Evolutionary conservation across 2,797 vertebrate genomes (phyloP).

Genomic region (Scyliorhinus canicula): DNA sequence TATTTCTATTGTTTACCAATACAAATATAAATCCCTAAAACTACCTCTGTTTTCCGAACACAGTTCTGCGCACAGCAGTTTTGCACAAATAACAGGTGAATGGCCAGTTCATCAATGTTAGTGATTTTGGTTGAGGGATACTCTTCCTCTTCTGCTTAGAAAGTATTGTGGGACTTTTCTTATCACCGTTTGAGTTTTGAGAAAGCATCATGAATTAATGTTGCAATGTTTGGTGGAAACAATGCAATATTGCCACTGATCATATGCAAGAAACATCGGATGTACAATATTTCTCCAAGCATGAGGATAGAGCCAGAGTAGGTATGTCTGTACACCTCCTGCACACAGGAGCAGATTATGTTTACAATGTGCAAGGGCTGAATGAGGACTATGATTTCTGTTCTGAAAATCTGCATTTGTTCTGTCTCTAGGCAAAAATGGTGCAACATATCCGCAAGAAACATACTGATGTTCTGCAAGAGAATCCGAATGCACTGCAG

Average conservation of each 20-base stretch:
- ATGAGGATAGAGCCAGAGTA: too few relatives aligned
- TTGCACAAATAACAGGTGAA: too few relatives aligned
- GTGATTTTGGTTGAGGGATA: neutral
- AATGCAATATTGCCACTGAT: neutral
- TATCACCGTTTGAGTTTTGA: too few relatives aligned
- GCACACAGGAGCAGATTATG: neutral
- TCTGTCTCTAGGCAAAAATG: slow-evolving; percentile 81
- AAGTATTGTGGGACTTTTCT: neutral
- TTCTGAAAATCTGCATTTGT: slow-evolving; percentile 12
- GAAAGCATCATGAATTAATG: neutral
- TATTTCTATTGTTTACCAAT: too few relatives aligned
- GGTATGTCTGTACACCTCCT: neutral
- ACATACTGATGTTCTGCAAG: slow-evolving; percentile 70
- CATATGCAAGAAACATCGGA: neutral
- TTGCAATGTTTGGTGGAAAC: neutral
- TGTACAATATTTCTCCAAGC: too few relatives aligned
- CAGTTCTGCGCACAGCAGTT: too few relatives aligned
- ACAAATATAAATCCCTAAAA: too few relatives aligned
- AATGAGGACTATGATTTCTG: neutral
- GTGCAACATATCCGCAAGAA: slow-evolving; percentile 98
- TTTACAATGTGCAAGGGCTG: neutral
- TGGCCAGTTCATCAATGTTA: neutral
- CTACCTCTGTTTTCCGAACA: too few relatives aligned
- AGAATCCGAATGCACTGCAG: slow-evolving; percentile 59
- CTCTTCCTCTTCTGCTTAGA: neutral